Evolutionary conservation across 1,140 invertebrate species (phyloP).

Genomic region (Calephelis nemesis): DNA sequence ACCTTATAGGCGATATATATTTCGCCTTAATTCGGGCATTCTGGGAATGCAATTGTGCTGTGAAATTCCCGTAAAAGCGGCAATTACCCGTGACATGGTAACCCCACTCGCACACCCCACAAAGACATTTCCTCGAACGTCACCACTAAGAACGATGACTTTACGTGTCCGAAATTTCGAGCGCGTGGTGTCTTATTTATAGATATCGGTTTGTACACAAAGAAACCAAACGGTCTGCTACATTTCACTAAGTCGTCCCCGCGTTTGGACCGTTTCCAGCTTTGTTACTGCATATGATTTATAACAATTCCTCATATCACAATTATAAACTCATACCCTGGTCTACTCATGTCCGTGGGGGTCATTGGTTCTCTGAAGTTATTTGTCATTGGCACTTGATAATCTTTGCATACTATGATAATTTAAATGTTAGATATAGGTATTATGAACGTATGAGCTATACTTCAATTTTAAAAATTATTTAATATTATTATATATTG

Average conservation of each 20-base stretch:
- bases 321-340: slow-evolving; percentile 34
- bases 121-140: slow-evolving; percentile 1
- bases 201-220: slow-evolving; percentile 52
- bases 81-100: too few relatives aligned
- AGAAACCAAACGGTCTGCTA: slow-evolving; percentile 44
- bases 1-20: too few relatives aligned
- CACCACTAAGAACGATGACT: slow-evolving; percentile 45
- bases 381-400: too few relatives aligned
- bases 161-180: slow-evolving; percentile 30
- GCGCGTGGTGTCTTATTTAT: slow-evolving; percentile 48
- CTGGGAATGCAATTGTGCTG: too few relatives aligned
- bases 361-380: not conserved
- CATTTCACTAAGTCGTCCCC: slow-evolving; percentile 25
- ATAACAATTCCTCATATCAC: slow-evolving; percentile 37
- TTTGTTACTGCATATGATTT: slow-evolving; percentile 63
- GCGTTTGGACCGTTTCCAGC: slow-evolving; percentile 50
- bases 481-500: too few relatives aligned
- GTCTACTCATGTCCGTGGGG: slow-evolving; percentile 20
- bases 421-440: too few relatives aligned
- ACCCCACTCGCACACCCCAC: not conserved
- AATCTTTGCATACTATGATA: too few relatives aligned
- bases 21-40: too few relatives aligned
- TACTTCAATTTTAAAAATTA: too few relatives aligned
- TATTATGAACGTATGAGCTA: too few relatives aligned
- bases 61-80: too few relatives aligned